These are phyloP conservation scores for Falco naumanni DNA, from an alignment of 2,797 vertebrate species.

Conservation along the genomic window DNA sequence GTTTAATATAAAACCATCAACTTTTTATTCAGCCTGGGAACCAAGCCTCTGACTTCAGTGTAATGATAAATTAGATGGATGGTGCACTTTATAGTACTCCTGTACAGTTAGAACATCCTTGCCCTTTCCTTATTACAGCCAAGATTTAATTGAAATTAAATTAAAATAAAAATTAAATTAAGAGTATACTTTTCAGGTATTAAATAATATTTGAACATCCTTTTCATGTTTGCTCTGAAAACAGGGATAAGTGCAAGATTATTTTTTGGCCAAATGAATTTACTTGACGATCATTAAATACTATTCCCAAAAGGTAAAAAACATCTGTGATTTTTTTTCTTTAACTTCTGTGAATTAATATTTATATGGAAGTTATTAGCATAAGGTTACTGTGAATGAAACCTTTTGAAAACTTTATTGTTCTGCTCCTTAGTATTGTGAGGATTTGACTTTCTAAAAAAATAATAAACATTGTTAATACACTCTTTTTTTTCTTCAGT, in stretches of 20 bases:
- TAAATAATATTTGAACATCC: constrained; percentile 44
- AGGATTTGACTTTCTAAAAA: not conserved
- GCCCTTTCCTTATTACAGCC: constrained; percentile 13
- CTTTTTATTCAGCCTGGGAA: not conserved
- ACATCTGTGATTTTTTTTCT: not conserved
- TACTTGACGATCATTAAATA: constrained; percentile 11
- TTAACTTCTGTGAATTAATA: constrained; percentile 10
- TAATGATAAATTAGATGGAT: constrained; percentile 4
- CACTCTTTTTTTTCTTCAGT: not conserved
- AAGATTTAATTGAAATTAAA: constrained; percentile 60
- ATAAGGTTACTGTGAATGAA: not conserved
- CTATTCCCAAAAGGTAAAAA: constrained; percentile 4
- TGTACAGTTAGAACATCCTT: not conserved
- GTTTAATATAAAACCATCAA: constrained; percentile 34
- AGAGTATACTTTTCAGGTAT: constrained; percentile 24
- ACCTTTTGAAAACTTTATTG: not conserved
- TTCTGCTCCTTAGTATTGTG: not conserved
- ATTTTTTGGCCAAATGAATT: constrained; percentile 43
- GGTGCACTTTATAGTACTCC: not conserved
- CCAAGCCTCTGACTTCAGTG: not conserved
- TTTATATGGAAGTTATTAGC: constrained; percentile 4
- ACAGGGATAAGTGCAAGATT: constrained; percentile 19
- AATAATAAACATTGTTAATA: not conserved
- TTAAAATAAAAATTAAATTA: constrained; percentile 53
- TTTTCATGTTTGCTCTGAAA: constrained; percentile 43